Conservation (phyloP, 1,140 invertebrate species). For the Drosophila punjabiensis region DNA sequence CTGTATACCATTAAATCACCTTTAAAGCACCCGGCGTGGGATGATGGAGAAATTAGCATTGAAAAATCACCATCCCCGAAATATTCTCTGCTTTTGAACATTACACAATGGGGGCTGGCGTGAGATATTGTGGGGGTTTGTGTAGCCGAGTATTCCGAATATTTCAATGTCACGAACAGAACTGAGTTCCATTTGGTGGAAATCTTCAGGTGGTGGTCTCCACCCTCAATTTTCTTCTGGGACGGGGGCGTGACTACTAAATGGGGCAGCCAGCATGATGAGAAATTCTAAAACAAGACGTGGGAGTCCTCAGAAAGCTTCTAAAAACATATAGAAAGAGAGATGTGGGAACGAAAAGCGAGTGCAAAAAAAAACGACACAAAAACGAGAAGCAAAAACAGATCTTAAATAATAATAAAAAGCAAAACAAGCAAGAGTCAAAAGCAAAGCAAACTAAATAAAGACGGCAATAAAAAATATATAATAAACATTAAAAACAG, state of each 20-base stretch:
- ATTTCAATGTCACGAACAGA: slow-evolving; percentile 69
- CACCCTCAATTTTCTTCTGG: not conserved
- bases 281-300: slow-evolving; percentile 38
- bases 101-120: slow-evolving; percentile 55
- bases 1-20: slow-evolving; percentile 27
- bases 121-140: slow-evolving; percentile 6
- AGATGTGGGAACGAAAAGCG: slow-evolving; percentile 21
- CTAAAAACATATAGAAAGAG: not conserved
- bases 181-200: slow-evolving; percentile 54
- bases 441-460: slow-evolving; percentile 55
- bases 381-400: slow-evolving; percentile 32
- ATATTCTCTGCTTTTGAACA: slow-evolving; percentile 40
- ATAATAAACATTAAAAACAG: slow-evolving; percentile 44
- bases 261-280: slow-evolving; percentile 41
- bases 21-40: slow-evolving; percentile 22
- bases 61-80: slow-evolving; percentile 23
- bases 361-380: slow-evolving; percentile 17
- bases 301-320: slow-evolving; percentile 22
- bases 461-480: slow-evolving; percentile 46
- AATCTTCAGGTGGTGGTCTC: slow-evolving; percentile 47
- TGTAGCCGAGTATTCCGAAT: slow-evolving; percentile 16
- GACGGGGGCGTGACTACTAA: slow-evolving; percentile 33
- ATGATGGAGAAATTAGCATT: slow-evolving; percentile 28
- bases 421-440: slow-evolving; percentile 33
- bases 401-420: slow-evolving; percentile 58